These are phyloP conservation scores for Drosophila mayri DNA, from an alignment of 1,140 invertebrate genomes.

Conservation along the genomic window DNA sequence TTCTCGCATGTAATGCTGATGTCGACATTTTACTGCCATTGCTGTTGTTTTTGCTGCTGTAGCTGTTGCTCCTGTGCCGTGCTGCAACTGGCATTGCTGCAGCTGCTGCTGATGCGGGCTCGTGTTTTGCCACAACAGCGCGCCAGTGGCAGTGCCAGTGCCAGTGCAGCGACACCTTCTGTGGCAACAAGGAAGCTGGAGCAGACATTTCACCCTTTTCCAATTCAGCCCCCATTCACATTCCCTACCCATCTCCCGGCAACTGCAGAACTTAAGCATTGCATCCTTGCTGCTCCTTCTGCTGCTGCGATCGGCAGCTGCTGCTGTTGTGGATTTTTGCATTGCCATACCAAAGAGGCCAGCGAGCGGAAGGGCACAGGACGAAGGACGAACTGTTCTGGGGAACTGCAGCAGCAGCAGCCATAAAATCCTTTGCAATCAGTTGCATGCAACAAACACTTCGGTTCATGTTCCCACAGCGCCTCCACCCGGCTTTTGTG, in stretches of 20 bases:
- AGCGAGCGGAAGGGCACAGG: slow-evolving; percentile 6
- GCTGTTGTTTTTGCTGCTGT: slow-evolving; percentile 20
- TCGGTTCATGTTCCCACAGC: slow-evolving; percentile 48
- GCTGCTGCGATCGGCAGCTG: slow-evolving; percentile 57
- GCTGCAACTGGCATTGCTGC: slow-evolving; percentile 29
- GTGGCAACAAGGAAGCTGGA: slow-evolving; percentile 70
- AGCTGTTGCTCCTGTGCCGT: slow-evolving; percentile 24
- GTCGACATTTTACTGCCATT: slow-evolving; percentile 70
- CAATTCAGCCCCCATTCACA: neutral
- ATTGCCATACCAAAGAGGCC: slow-evolving; percentile 33
- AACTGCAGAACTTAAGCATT: slow-evolving; percentile 65
- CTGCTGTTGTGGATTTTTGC: slow-evolving; percentile 48
- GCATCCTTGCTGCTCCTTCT: slow-evolving; percentile 57
- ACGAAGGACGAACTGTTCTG: neutral
- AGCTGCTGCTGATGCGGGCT: slow-evolving; percentile 62
- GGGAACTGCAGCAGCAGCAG: slow-evolving; percentile 36
- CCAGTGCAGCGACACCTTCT: slow-evolving; percentile 68
- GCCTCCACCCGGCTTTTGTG: slow-evolving; percentile 18
- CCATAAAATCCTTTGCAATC: slow-evolving; percentile 80
- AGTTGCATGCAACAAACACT: slow-evolving; percentile 80
- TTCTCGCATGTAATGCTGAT: slow-evolving; percentile 81
- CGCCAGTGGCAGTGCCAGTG: slow-evolving; percentile 18
- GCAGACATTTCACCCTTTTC: slow-evolving; percentile 36
- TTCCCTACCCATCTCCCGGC: neutral
- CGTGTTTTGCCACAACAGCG: slow-evolving; percentile 72